Percentiles rank a stretch among this genome's conserved stretches.
phyloP scores from a whole-genome alignment of 2,797 vertebrate genomes.

The Rhincodon typus region DNA sequence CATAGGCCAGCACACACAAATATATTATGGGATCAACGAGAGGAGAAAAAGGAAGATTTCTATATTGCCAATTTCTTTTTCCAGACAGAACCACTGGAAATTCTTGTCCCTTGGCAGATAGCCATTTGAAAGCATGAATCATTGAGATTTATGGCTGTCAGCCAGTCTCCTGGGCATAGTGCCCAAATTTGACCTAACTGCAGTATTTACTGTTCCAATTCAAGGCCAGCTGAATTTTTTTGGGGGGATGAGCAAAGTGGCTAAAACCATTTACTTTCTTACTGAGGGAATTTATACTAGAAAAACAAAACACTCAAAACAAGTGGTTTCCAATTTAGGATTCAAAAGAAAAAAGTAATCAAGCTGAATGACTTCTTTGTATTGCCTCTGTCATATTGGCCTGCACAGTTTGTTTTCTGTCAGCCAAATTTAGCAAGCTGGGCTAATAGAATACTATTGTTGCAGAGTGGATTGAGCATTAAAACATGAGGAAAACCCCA shows the following conservation, averaged over 20 bases:
- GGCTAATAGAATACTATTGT: background rate
- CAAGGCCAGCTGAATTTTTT: background rate
- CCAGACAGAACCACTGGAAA: background rate
- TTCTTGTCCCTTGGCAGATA: background rate
- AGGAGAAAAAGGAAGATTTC: constrained; percentile 10
- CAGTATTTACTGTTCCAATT: constrained; percentile 24
- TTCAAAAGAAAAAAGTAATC: background rate
- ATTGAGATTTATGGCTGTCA: constrained; percentile 30
- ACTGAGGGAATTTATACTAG: background rate
- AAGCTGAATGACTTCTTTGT: background rate
- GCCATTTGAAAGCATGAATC: constrained; percentile 30
- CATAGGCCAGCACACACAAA: background rate
- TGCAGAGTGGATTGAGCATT: background rate
- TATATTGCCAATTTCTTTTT: constrained; percentile 4
- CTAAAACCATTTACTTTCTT: background rate
- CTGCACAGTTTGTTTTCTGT: background rate
- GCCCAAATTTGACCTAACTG: constrained; percentile 21
- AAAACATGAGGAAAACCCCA: background rate
- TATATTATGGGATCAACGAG: background rate
- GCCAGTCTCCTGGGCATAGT: constrained; percentile 30
- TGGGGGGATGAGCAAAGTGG: background rate
- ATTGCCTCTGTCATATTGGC: background rate
- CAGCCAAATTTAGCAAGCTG: background rate
- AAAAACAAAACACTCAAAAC: background rate
- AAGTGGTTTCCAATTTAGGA: background rate